Conservation (phyloP, 2,888 invertebrate species). For the Bugulina stolonifera region DNA sequence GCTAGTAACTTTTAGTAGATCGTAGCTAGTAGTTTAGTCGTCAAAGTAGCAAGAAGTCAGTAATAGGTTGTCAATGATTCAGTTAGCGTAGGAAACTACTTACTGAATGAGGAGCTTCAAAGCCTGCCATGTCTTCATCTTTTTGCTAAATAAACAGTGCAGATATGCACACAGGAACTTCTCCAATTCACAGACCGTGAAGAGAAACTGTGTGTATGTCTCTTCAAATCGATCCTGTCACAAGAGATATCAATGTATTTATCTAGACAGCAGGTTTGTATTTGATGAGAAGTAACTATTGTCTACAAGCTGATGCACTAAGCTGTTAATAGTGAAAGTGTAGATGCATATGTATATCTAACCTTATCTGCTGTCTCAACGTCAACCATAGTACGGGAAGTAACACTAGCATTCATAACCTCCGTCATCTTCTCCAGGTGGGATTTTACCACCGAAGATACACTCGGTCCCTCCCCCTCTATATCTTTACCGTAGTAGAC, state of each 20-base stretch:
- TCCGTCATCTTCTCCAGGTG: conserved; percentile 41
- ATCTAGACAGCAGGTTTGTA: no score
- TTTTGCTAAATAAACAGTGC: conserved; percentile 45
- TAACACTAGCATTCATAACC: conserved; percentile 41
- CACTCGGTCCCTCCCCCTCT: conserved; percentile 47
- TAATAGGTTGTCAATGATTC: no score
- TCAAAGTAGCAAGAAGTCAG: no score
- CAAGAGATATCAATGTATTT: no score
- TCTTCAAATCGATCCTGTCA: conserved; percentile 47
- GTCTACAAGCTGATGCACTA: no score
- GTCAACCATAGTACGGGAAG: conserved; percentile 48
- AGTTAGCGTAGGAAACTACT: no score
- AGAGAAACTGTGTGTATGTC: conserved; percentile 42
- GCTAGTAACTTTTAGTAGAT: no score
- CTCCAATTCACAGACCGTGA: conserved; percentile 44
- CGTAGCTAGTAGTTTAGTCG: no score
- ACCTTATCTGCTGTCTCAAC: conserved; percentile 46
- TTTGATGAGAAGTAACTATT: no score
- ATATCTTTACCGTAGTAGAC: conserved; percentile 36
- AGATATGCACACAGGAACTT: conserved; percentile 48
- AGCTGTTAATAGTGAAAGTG: no score
- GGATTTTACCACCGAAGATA: conserved; percentile 40
- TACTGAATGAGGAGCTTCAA: conserved; percentile 48
- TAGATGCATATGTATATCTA: no score
- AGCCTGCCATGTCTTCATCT: conserved; percentile 47